Evolutionary conservation across 1,140 invertebrate genomes (phyloP).

Genomic region (Sitobion miscanthi): DNA sequence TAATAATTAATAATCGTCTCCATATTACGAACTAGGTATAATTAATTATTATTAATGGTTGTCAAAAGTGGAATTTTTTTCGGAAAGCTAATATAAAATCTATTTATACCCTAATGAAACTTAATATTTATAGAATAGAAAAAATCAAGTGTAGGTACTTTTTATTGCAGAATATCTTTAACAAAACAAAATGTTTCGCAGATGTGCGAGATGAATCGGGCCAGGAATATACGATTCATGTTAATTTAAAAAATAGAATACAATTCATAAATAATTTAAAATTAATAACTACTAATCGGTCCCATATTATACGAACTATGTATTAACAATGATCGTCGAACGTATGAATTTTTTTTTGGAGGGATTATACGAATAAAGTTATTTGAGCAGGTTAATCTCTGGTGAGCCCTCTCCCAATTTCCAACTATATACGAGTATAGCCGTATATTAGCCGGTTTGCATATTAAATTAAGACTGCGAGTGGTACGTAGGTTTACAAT

Average conservation of each 20-base stretch:
- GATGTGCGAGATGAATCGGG: not conserved
- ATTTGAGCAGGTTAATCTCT: not conserved
- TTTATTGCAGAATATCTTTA: not conserved
- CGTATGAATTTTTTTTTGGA: not conserved
- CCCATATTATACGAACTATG: not conserved
- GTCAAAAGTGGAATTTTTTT: no score
- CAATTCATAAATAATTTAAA: not conserved
- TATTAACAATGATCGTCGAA: not conserved
- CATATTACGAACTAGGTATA: no score
- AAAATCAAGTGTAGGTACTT: not conserved
- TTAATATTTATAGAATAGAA: not conserved
- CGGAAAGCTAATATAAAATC: no score
- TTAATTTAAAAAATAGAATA: not conserved
- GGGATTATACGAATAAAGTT: not conserved
- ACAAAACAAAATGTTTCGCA: not conserved
- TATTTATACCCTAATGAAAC: not conserved
- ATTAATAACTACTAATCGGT: not conserved
- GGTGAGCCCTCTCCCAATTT: not conserved
- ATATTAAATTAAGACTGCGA: not conserved
- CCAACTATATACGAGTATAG: not conserved
- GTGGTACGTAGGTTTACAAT: not conserved
- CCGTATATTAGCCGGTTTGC: not conserved
- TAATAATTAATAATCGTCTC: no score
- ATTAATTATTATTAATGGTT: no score
- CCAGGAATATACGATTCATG: not conserved